A percentile compares a stretch with the other conserved stretches of the same genome.
Conservation (phyloP, 1,140 invertebrate genomes). For the Diachasma alloeum region DNA sequence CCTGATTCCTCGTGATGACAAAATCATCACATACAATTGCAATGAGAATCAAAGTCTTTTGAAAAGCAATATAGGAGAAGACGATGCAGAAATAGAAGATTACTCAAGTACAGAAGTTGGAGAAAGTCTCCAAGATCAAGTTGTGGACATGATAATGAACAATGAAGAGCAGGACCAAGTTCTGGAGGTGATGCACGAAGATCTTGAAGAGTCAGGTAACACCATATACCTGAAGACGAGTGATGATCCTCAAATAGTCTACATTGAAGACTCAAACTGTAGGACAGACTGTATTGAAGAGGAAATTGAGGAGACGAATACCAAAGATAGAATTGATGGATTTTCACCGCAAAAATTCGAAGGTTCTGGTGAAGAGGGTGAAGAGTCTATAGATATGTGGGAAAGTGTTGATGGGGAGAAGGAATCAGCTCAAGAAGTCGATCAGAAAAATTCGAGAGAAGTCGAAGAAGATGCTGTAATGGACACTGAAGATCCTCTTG, state of each 20-base stretch:
- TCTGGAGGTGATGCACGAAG: not conserved
- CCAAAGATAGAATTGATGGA: not conserved
- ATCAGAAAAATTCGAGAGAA: not conserved
- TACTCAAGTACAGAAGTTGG: not conserved
- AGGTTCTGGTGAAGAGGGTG: not conserved
- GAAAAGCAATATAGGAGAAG: not conserved
- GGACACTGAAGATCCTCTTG: slow-evolving; percentile 8
- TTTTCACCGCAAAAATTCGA: not conserved
- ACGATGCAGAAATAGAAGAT: not conserved
- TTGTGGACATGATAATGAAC: not conserved
- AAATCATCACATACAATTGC: slow-evolving; percentile 11
- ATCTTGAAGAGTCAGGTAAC: slow-evolving; percentile 9
- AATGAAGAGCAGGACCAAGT: not conserved
- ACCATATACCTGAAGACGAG: slow-evolving; percentile 14
- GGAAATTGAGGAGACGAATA: not conserved
- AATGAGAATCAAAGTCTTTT: slow-evolving; percentile 11
- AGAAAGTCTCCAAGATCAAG: not conserved
- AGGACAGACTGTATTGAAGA: slow-evolving; percentile 20
- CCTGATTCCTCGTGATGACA: slow-evolving; percentile 40
- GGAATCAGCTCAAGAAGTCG: not conserved
- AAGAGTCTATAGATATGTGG: slow-evolving; percentile 9
- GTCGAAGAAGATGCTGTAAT: not conserved
- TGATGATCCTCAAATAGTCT: slow-evolving; percentile 19
- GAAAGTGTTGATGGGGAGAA: not conserved
- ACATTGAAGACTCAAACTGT: slow-evolving; percentile 24